Evolutionary conservation across 2,113 vertebrate genomes (phyloP), one percentile per base, ranked within the genome.

Genomic region (Garra rufa): DNA sequence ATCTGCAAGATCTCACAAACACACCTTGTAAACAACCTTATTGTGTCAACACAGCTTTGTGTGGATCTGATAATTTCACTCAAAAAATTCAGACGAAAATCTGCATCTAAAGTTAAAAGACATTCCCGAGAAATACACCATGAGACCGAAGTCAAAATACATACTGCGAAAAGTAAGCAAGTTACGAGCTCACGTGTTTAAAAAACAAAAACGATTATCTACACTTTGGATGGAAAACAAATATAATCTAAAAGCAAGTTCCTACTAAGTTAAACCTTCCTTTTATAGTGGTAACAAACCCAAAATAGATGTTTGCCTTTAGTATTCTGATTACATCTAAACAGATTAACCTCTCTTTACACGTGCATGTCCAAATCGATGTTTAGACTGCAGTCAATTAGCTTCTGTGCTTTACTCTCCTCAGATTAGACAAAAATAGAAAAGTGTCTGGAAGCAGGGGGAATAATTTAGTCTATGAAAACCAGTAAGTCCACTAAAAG

Each of bases 1-100:
- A 14, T 67, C 61, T 81, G 78, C 6, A 69, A 30, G 59, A 81
- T 65, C 61, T 67, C 78, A 69, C 24, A 52, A 69, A 61, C 21
- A n/a, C n/a, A 26, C 26, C 50, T 34, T 43, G 50, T 57, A 57
- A 76, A 80, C 59, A 80, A 43, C 55, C 1, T 30, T 24, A 15
- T 81, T 50, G 10, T 34, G 26, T 48, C 59, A 81, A 78, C 17
- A 38, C 24, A 30, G 28, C 26, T 34, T 11, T 30, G 11, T n/a
- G 13, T 15, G 34, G 19, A 70, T 70, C 67, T 70, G 30, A 70
- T 70, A 1, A 41, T 26, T 46, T 26, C 43, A 24, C n/a, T 73
- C 21, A 11, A 43, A 21, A 73, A 46, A 44, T 65, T 15, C 6
- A 34, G 15, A 65, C 34, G 14, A 65, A 65, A 65, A 6, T 3